Conservation (phyloP, 1,140 invertebrate genomes). For the Magallana ariakensis region DNA sequence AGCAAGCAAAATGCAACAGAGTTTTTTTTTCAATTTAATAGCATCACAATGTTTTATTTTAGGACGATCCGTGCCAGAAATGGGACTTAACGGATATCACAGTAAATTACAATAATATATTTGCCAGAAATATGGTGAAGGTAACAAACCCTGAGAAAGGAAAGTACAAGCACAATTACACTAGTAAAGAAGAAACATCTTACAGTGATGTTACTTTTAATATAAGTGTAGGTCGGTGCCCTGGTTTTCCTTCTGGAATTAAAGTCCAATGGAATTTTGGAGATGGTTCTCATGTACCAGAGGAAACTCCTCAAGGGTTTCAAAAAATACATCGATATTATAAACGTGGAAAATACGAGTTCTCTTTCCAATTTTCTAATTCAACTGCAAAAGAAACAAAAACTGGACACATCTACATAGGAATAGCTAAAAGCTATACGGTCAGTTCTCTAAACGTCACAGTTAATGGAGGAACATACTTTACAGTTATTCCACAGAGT, state of each 20-base stretch:
- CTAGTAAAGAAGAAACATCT: neutral
- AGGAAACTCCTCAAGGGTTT: neutral
- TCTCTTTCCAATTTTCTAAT: neutral
- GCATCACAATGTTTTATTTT: no score
- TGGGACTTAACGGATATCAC: neutral
- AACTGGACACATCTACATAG: neutral
- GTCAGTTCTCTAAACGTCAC: neutral
- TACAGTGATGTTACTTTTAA: neutral
- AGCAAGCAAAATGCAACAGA: no score
- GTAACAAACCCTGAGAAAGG: neutral
- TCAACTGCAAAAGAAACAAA: neutral
- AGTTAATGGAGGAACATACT: neutral
- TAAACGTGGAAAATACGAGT: neutral
- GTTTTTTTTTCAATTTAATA: no score
- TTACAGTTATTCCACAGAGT: neutral
- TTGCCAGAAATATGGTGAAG: neutral
- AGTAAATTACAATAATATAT: neutral
- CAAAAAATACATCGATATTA: neutral
- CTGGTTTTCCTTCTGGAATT: neutral
- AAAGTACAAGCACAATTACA: neutral
- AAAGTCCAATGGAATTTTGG: neutral
- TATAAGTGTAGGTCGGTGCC: neutral
- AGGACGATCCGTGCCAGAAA: no score
- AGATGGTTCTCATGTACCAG: neutral
- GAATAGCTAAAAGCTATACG: neutral